phyloP scores from a whole-genome alignment of 2,113 vertebrate genomes.

The Laticauda laticaudata region DNA sequence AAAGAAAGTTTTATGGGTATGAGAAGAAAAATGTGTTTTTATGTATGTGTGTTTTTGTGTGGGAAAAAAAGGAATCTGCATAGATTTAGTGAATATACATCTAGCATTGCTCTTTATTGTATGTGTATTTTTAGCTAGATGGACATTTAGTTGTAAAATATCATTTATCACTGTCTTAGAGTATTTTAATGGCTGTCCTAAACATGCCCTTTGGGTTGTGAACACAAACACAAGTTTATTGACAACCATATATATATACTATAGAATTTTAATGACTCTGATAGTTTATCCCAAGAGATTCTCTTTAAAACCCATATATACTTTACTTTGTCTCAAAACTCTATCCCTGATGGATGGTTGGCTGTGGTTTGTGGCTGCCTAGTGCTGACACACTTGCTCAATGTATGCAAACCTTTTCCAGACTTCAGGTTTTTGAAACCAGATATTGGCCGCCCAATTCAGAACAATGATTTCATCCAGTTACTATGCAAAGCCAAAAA shows the following conservation, averaged over 20 bases:
- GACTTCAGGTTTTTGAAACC: conserved; percentile 70
- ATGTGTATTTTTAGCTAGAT: neutral
- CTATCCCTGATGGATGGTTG: neutral
- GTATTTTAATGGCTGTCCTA: neutral
- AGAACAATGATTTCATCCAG: conserved; percentile 74
- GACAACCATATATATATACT: neutral
- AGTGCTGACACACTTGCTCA: conserved; percentile 55
- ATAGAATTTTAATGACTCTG: neutral
- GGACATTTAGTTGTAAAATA: neutral
- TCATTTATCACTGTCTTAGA: neutral
- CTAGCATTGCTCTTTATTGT: neutral
- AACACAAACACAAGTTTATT: neutral
- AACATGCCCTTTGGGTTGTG: neutral
- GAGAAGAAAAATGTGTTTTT: neutral
- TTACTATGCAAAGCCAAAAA: conserved; percentile 70
- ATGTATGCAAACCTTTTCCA: conserved; percentile 57
- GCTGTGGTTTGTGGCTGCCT: conserved; percentile 32
- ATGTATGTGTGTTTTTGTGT: neutral
- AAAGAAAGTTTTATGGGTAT: neutral
- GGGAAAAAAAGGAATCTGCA: neutral
- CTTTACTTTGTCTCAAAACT: neutral
- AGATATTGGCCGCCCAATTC: conserved; percentile 66
- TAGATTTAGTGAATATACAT: neutral
- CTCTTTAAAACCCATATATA: neutral
- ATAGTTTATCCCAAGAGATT: neutral